Evolutionary conservation across 1,140 invertebrate genomes (phyloP), one percentile per base, ranked within the genome.

Genomic region (Venturia canescens): DNA sequence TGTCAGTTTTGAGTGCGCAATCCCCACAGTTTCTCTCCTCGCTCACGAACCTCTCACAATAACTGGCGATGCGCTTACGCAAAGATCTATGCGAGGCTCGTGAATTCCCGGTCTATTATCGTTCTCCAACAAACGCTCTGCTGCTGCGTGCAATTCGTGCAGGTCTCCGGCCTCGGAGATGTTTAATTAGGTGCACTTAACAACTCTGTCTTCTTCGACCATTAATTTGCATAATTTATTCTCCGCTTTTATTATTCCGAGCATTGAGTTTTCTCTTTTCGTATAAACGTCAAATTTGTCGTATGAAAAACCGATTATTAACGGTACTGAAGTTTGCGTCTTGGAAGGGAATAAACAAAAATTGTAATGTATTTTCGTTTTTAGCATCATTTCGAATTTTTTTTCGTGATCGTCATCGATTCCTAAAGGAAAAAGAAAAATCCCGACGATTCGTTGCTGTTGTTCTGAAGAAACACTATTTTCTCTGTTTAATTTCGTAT

Each of bases 1-100:
- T 38, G 7, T 18, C 29, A 15, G 26, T 34, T 29, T 70, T 70
- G 15, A 38, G 31, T 29, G 7, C 34, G 38, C 23, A 72, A n/a
- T 57, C 53, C 21, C 18, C 53, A 23, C 53, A 4, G n/a, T 18
- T 57, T 18, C 53, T 57, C 18, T 18, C 3, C 18, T 48, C 15
- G 44, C 44, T 74, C 71, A 74, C 71, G 71, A 57, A 48, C 71
- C 71, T 53, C 71, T 74, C 23, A 57, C 48, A 74, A 74, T 74
- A 57, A 48, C 21, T 27, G 29, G 29, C 44, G 71, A 57, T 23
- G 18, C 53, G 53, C 44, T 74, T 74, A 74, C 71, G 71, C 71
- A 74, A 74, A 74, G 48, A 74, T 74, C n/a, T 31, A 38, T n/a
- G n/a, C 21, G 31, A 74, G 18, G 26, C 71, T 15, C 31, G 15